Evolutionary conservation across 1,140 invertebrate species (phyloP), one percentile per base, ranked within the genome.

Genomic region (Aricia agestis): DNA sequence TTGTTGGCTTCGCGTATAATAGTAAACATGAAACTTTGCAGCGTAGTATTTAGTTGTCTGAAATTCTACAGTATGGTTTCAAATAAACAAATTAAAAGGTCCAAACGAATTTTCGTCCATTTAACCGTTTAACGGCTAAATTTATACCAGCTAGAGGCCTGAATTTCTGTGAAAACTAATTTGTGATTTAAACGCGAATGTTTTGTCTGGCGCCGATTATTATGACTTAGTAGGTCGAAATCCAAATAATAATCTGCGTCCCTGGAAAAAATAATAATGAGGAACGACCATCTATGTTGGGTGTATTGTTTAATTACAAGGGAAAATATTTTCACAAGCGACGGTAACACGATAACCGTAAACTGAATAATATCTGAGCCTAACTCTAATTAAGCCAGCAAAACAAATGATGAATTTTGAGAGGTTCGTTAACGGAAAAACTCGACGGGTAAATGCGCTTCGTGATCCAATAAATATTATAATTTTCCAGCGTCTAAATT

Each of bases 371-470:
- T 52, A 13, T 13, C 45, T 52, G 45, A 52, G 45, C 45, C 45
- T 4, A 59, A 19, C 18, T 63, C 59, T 19, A 63, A 63, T 63
- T 63, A 63, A 63, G 6, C 19, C 59, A 59, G 9, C 58, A 18
- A 59, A 59, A 59, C 18, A 59, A 59, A 59, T 63, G 59, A 63
- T 25, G 59, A 11, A 63, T 25, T 63, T 18, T 18, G 59, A 63
- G 59, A 63, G 59, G 18, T 19, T 63, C 59, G 59, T 63, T 63
- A 63, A 18, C 17, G 19, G 19, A 63, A 63, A 63, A 63, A 19
- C 17, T 63, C 59, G 59, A 19, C 59, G 59, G 18, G 19, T 19
- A 63, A 63, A 11, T 63, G 19, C 18, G 59, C 59, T 63, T 63
- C 18, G 19, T 19, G 59, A 19, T 63, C 18, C 59, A 63, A 19